Evolutionary conservation across 2,113 vertebrate species (phyloP), one percentile per base, ranked within the genome.

Genomic region (Phoenicopterus ruber): DNA sequence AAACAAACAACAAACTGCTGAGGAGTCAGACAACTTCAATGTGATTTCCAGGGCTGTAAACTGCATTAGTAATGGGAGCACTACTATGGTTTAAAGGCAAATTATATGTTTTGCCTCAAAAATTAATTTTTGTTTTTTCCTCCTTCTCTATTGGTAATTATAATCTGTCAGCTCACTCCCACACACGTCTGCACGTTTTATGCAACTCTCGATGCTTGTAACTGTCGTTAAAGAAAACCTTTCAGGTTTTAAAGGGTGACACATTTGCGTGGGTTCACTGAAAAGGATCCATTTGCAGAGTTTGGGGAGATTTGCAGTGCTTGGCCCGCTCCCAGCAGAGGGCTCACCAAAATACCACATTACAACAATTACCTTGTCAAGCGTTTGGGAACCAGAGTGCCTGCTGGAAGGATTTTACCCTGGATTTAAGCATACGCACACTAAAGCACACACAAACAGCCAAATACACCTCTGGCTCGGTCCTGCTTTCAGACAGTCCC

Each of bases 31-130:
- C 69, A 88, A 61, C 59, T 91, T 76, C 88, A 86, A 11, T 47
- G 44, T 88, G 81, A 91, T 90, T 95, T 96, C 38, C 19, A 77
- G 82, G 74, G 71, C 78, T 88, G 88, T 83, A 97, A 96, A 97
- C 90, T 84, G 67, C 59, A 78, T 94, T 94, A 94, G 70, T 55
- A 81, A 97, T 92, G 96, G 91, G 87, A 88, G 49, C 90, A 49
- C 57, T 87, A 91, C 65, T 81, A 76, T 20, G 54, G 63, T 96
- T 98, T 97, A 97, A 96, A 96, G 90, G 81, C 72, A 98, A 98
- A 98, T 97, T 95, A 95, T 66, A 96, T 96, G 94, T 97, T 98
- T 98, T 96, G 70, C 94, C 86, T 97, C 70, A 90, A 90, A 97
- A 97, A 97, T 90, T 86, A 97, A 96, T 91, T 93, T 97, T 96